Base-by-base conservation (phyloP, 2,113 vertebrate species). In the Lampris megalopsis region DNA sequence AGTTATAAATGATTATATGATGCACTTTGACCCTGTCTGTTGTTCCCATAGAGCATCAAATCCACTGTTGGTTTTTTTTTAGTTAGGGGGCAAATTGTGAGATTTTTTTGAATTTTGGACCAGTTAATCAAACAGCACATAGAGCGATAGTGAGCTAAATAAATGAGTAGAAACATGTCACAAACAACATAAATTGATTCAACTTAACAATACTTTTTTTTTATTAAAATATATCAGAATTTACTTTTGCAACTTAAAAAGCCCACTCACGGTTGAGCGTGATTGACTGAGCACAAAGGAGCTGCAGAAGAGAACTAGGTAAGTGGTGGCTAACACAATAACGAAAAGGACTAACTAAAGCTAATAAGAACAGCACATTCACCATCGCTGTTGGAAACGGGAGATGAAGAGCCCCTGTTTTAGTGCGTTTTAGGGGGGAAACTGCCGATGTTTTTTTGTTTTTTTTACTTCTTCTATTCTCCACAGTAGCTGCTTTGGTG, bases 401-500 rank as follows among this genome's bases (percentile, higher is more conserved):
- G 56, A 58, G 56, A 36, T 58, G 56, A 67, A 67, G 48, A 72
- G 69, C 63, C 35, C 42, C 24, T 24, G 43, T 70, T 4, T 58
- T 64, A 6, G 57, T 71, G 63, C 53, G 47, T 72, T 59, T 10
- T 24, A 66, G 71, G 63, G 40, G 57, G 35, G 61, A 57, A 38
- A 41, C 9, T 61, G 11, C 40, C 36, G 35, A 3, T 62, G 41
- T 35, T 43, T 76, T 38, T 66, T 45, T 73, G 68, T 80, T 69
- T 63, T 79, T 65, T 78, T 69, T 66, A 68, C 82, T 62, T 65
- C 41, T 50, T 80, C 73, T 75, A 63, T 79, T 60, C 63, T 45
- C 66, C 84, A 61, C 89, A 88, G 85, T 76, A n/a, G 73, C 76
- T n/a, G 3, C 47, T 61, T 80, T 66, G 75, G 76, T 40, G 87